Evolutionary conservation across 2,888 invertebrate species (phyloP).

Genomic region (Schrankia costaestrigalis): DNA sequence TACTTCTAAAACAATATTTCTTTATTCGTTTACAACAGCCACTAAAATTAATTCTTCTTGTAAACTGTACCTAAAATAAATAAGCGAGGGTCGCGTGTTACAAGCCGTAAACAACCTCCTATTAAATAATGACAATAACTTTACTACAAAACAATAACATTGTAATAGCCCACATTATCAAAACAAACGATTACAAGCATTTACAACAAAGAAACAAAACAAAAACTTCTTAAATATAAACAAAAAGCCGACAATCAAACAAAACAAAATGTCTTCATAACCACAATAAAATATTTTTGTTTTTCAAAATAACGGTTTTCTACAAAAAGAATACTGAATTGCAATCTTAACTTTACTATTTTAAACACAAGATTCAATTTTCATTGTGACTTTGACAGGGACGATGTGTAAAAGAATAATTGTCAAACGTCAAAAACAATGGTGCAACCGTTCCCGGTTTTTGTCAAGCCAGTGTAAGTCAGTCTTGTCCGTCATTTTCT

Average conservation of each 20-base stretch:
- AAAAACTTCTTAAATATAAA: constrained; percentile 17
- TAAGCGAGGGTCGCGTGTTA: constrained; percentile 7
- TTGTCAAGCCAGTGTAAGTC: constrained; percentile 9
- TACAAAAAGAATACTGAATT: constrained; percentile 8
- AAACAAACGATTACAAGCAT: constrained; percentile 17
- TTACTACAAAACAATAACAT: constrained; percentile 16
- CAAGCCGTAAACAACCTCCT: too few species aligned
- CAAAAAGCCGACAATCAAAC: constrained; percentile 26
- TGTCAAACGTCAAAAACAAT: constrained; percentile 25
- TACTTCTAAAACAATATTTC: too few species aligned
- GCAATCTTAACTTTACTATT: neutral
- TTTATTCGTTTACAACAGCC: too few species aligned
- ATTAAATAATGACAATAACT: constrained; percentile 4
- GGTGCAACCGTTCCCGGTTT: constrained; percentile 20
- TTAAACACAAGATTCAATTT: constrained; percentile 6
- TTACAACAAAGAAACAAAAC: constrained; percentile 9
- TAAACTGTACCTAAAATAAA: neutral
- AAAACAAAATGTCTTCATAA: constrained; percentile 41
- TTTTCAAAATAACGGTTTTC: constrained; percentile 35
- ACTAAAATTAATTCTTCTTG: too few species aligned
- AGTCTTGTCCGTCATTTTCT: constrained; percentile 17
- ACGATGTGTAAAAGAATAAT: constrained; percentile 10
- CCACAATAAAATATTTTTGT: constrained; percentile 50
- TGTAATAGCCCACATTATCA: constrained; percentile 17
- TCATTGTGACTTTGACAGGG: constrained; percentile 7